phyloP scores from a whole-genome alignment of 92 coral and sea anemone genomes.

The Porites lobata region DNA sequence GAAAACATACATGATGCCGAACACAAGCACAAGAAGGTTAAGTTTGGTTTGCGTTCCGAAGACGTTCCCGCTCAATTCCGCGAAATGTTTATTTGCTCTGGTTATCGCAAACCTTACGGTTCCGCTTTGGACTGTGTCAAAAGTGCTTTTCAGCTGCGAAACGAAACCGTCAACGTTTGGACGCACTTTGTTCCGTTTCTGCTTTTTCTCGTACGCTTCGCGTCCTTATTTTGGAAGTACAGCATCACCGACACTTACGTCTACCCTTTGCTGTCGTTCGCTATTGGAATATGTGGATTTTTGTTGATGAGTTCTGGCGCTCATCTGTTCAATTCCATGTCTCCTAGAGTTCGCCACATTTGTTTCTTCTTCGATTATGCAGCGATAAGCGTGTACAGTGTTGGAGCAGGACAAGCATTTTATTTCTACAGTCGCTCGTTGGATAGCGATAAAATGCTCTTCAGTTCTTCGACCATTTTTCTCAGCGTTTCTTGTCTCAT shows the following conservation, averaged over 20 bases:
- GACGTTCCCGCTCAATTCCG: constrained; percentile 96
- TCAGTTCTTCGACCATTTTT: constrained; percentile 70
- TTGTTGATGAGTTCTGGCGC: constrained; percentile 97
- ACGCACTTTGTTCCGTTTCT: constrained; percentile 93
- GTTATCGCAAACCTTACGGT: constrained; percentile 94
- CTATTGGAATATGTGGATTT: constrained; percentile 95
- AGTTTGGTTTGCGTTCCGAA: constrained; percentile 64
- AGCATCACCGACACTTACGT: constrained; percentile 73
- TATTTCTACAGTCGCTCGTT: constrained; percentile 92
- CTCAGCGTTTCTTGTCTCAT: constrained; percentile 76
- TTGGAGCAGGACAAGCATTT: constrained; percentile 97
- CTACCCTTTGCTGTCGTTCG: constrained; percentile 90
- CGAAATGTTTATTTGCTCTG: constrained; percentile 85
- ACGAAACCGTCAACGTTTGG: constrained; percentile 97
- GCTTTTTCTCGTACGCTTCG: constrained; percentile 80
- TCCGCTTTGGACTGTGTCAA: constrained; percentile 89
- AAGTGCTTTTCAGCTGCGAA: constrained; percentile 81
- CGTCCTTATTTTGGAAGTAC: constrained; percentile 65
- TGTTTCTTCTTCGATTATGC: constrained; percentile 98
- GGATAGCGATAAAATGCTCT: constrained; percentile 30
- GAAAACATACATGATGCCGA: constrained; percentile 7
- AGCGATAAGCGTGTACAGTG: constrained; percentile 95
- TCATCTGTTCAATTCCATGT: constrained; percentile 97
- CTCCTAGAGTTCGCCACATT: constrained; percentile 92
- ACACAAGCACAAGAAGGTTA: neutral